Conservation (phyloP, 1,140 invertebrate species). For the Globodera ellingtonae region DNA sequence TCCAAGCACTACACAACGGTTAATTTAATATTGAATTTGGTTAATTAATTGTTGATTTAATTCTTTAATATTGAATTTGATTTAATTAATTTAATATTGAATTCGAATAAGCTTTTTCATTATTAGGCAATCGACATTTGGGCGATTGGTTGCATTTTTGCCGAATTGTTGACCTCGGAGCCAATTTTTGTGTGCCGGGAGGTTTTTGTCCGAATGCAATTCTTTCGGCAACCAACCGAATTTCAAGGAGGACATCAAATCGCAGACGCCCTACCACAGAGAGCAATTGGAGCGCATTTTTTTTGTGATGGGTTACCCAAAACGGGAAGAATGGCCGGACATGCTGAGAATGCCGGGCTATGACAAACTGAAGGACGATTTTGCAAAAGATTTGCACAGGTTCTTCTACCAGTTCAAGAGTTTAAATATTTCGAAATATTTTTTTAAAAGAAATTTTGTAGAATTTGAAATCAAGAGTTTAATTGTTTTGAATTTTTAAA, state of each 20-base stretch:
- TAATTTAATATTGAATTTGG: neutral
- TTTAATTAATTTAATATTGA: conserved; percentile 18
- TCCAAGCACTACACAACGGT: conserved; percentile 87
- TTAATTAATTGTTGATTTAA: neutral
- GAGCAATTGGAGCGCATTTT: conserved; percentile 99
- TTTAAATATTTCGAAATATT: neutral
- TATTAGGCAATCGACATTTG: conserved; percentile 80
- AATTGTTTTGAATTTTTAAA: neutral
- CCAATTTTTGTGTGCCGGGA: conserved; percentile 99
- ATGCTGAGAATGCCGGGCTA: conserved; percentile 99
- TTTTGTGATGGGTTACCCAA: conserved; percentile 98
- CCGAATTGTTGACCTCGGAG: conserved; percentile 91
- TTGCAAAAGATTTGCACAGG: conserved; percentile 76
- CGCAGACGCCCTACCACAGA: conserved; percentile 85
- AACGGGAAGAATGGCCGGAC: conserved; percentile 98
- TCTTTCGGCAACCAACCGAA: neutral
- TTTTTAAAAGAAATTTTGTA: no score
- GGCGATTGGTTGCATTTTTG: conserved; percentile 99
- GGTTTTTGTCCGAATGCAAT: conserved; percentile 66
- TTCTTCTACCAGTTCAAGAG: neutral
- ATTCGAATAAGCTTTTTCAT: neutral
- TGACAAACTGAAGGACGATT: conserved; percentile 90
- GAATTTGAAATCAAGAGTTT: neutral
- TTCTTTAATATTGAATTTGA: no score
- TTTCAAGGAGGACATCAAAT: conserved; percentile 40